These are phyloP conservation scores for Felis chaus DNA, from an alignment of 2,113 vertebrate species.

Conservation along the genomic window DNA sequence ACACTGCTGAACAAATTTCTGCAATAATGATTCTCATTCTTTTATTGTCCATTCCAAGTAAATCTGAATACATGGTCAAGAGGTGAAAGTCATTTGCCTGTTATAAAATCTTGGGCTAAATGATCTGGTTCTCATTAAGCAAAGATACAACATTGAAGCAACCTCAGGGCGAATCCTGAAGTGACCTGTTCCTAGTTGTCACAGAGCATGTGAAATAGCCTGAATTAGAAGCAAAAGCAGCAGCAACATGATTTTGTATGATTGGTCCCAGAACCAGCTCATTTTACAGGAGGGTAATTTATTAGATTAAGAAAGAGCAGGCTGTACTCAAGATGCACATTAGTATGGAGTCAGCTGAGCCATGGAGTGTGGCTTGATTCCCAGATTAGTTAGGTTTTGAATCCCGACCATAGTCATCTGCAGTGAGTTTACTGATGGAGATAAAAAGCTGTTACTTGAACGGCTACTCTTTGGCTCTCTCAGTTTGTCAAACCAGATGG, in stretches of 20 bases:
- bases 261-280: conserved; percentile 28
- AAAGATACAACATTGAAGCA: background rate
- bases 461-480: conserved; percentile 64
- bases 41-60: conserved; percentile 15
- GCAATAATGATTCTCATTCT: conserved; percentile 53
- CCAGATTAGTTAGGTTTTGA: conserved; percentile 53
- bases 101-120: conserved; percentile 51
- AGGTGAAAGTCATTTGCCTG: conserved; percentile 63
- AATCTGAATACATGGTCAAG: conserved; percentile 51
- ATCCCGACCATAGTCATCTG: conserved; percentile 18
- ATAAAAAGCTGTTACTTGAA: conserved; percentile 69
- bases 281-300: conserved; percentile 55
- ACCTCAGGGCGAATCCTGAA: background rate
- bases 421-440: conserved; percentile 57
- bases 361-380: conserved; percentile 55
- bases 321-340: conserved; percentile 36
- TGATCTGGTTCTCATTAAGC: conserved; percentile 14
- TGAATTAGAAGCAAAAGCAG: background rate
- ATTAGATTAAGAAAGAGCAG: conserved; percentile 61
- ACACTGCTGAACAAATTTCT: conserved; percentile 19
- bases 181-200: background rate
- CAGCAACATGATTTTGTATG: background rate
- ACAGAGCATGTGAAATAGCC: background rate
- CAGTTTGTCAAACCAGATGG: conserved; percentile 71
- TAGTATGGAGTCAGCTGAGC: conserved; percentile 41